Conservation (phyloP, 2,113 vertebrate species). For the Myanophis thanlyinensis region DNA sequence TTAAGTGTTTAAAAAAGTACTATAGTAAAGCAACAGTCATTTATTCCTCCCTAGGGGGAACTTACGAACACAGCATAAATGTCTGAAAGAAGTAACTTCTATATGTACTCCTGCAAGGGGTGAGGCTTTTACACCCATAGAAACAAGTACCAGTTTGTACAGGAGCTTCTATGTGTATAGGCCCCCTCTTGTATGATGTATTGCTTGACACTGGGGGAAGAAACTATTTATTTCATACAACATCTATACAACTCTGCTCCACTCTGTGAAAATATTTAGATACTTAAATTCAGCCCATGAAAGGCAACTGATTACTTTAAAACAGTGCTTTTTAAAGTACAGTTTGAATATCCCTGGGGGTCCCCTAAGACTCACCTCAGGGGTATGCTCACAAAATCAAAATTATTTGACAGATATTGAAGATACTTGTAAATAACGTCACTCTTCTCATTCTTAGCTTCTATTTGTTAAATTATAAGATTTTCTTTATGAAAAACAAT, state of each 20-base stretch:
- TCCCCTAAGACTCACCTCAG: not conserved
- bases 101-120: not conserved
- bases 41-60: not conserved
- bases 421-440: not conserved
- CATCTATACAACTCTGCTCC: not conserved
- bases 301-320: slow-evolving; percentile 25
- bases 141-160: not conserved
- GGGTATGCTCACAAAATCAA: not conserved
- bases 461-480: not conserved
- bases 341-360: not conserved
- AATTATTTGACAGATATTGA: not conserved
- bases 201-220: not conserved
- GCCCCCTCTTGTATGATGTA: not conserved
- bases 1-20: not conserved
- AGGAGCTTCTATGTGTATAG: not conserved
- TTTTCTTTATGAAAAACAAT: not conserved
- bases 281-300: slow-evolving; percentile 13
- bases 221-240: not conserved
- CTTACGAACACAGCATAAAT: not conserved
- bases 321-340: not conserved
- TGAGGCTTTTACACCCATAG: not conserved
- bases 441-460: not conserved
- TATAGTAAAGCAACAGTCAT: not conserved
- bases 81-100: not conserved
- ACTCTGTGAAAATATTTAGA: not conserved